phyloP scores from a whole-genome alignment of 2,113 vertebrate genomes.

The Lutjanus erythropterus region DNA sequence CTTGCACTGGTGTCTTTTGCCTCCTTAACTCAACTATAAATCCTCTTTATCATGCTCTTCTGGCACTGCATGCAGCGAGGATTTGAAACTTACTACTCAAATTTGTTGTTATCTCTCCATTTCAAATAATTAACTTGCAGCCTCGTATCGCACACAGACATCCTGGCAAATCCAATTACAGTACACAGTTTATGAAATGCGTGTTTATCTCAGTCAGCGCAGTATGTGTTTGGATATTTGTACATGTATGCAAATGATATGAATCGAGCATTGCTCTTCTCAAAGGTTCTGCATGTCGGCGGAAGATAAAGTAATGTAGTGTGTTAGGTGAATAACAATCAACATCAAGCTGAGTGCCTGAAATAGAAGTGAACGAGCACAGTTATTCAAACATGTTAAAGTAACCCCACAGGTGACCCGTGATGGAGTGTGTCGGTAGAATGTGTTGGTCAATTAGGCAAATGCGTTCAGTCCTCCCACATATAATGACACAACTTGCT shows the following conservation, averaged over 20 bases:
- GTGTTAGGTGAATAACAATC: neutral
- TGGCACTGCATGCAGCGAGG: neutral
- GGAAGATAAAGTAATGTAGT: neutral
- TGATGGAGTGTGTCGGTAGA: neutral
- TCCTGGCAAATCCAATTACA: conserved; percentile 1
- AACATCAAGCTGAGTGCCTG: neutral
- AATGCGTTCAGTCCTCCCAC: conserved; percentile 23
- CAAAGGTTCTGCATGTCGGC: neutral
- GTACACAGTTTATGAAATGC: conserved; percentile 1
- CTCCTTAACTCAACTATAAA: conserved; percentile 9
- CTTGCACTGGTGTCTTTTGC: neutral
- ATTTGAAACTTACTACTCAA: neutral
- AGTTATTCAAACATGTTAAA: neutral
- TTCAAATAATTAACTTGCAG: conserved; percentile 15
- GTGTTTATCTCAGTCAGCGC: conserved; percentile 17
- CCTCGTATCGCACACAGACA: conserved; percentile 2
- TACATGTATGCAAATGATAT: neutral
- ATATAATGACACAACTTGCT: neutral
- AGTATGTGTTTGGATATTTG: conserved; percentile 4
- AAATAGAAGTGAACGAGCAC: neutral
- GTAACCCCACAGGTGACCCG: conserved; percentile 16
- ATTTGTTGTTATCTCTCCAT: neutral
- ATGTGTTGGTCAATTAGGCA: conserved; percentile 29
- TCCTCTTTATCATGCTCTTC: neutral
- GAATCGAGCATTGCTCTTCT: neutral